phyloP scores from a whole-genome alignment of 1,140 invertebrate species.

The Drosophila seguyi region DNA sequence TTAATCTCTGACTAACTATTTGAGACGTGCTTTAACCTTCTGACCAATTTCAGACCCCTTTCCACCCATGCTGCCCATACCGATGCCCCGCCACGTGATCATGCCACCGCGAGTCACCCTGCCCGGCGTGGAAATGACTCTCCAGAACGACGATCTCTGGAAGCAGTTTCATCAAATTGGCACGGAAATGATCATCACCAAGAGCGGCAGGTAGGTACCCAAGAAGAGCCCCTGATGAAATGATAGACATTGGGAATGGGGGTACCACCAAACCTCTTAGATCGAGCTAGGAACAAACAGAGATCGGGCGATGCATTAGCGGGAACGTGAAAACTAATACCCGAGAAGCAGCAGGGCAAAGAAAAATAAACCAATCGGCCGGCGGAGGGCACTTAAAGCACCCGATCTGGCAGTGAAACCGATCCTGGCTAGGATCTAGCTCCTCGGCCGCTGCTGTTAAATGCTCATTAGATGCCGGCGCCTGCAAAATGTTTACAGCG shows the following conservation, averaged over 20 bases:
- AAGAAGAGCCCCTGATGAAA: background rate
- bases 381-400: slow-evolving; percentile 63
- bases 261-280: background rate
- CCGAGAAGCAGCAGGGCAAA: slow-evolving; percentile 50
- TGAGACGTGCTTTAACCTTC: background rate
- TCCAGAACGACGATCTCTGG: slow-evolving; percentile 97
- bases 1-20: background rate
- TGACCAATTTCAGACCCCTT: slow-evolving; percentile 66
- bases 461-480: slow-evolving; percentile 81
- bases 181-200: slow-evolving; percentile 99
- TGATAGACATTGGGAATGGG: background rate
- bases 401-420: slow-evolving; percentile 21
- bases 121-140: slow-evolving; percentile 85
- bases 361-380: slow-evolving; percentile 60
- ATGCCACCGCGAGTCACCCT: slow-evolving; percentile 76
- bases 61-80: slow-evolving; percentile 74
- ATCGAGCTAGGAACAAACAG: slow-evolving; percentile 20
- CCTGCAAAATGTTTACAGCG: slow-evolving; percentile 84
- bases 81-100: slow-evolving; percentile 77
- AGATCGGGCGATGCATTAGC: slow-evolving; percentile 65
- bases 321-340: slow-evolving; percentile 73
- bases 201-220: slow-evolving; percentile 93
- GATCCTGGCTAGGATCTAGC: slow-evolving; percentile 36
- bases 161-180: slow-evolving; percentile 97
- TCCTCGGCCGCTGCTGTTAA: slow-evolving; percentile 56